phyloP scores from a whole-genome alignment of 2,113 vertebrate species.

The Mohoua ochrocephala region DNA sequence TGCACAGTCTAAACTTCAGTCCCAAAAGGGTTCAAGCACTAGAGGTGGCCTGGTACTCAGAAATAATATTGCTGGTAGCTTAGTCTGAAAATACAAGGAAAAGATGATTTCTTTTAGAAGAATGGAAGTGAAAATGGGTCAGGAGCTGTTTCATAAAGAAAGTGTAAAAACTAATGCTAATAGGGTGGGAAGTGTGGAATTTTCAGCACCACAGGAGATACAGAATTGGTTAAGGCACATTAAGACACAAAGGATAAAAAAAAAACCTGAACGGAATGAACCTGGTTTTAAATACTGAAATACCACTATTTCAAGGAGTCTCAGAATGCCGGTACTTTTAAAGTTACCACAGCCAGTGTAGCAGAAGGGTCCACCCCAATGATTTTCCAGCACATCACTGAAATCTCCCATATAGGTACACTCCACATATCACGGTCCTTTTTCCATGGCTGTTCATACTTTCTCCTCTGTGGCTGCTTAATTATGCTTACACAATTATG shows the following conservation, averaged over 20 bases:
- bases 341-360: neutral
- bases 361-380: neutral
- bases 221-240: neutral
- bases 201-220: neutral
- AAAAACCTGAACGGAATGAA: neutral
- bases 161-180: neutral
- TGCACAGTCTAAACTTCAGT: neutral
- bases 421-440: fast-evolving
- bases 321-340: neutral
- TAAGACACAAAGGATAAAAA: neutral
- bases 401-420: neutral
- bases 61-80: neutral
- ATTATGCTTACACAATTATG: neutral
- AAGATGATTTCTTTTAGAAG: neutral
- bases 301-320: neutral
- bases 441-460: neutral
- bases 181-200: neutral
- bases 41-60: neutral
- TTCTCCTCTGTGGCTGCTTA: neutral
- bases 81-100: neutral
- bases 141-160: neutral
- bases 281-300: neutral
- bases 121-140: neutral
- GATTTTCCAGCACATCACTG: neutral
- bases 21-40: neutral